Evolutionary conservation across 2,113 vertebrate species (phyloP).

Genomic region (Ammodytes marinus): DNA sequence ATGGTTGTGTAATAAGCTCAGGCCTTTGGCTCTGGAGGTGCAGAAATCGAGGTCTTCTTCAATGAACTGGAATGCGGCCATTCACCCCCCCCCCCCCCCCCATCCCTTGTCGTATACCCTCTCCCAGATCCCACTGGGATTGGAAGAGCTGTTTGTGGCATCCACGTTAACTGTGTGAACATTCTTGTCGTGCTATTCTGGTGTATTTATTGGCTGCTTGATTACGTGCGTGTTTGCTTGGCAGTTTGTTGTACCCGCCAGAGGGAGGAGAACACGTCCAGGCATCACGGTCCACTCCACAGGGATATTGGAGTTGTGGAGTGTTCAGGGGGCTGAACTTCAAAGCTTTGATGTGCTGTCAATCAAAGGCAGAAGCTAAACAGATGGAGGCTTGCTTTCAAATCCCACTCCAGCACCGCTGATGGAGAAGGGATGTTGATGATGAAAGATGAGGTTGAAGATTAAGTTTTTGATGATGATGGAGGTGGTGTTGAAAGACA

Average conservation of each 20-base stretch:
- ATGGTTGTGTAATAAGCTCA: conserved; percentile 43
- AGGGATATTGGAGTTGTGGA: conserved; percentile 5
- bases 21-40: conserved; percentile 31
- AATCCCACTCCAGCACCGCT: not conserved
- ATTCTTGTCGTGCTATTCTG: conserved; percentile 70
- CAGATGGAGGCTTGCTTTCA: conserved; percentile 3
- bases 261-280: conserved; percentile 38
- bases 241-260: conserved; percentile 64
- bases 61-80: conserved; percentile 48
- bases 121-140: conserved; percentile 39
- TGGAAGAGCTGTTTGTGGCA: conserved; percentile 60
- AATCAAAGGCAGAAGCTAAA: conserved; percentile 42
- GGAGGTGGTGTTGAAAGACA: not conserved
- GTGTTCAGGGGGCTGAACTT: conserved; percentile 33
- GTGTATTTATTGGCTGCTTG: conserved; percentile 74
- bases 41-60: conserved; percentile 47
- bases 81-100: conserved; percentile 39
- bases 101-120: conserved; percentile 2
- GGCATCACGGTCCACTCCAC: conserved; percentile 18
- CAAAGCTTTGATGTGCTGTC: conserved; percentile 38
- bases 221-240: conserved; percentile 70
- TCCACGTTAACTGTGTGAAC: conserved; percentile 78
- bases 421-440: conserved; percentile 2
- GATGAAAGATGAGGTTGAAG: not conserved
- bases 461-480: not conserved